Evolutionary conservation across 2,797 vertebrate genomes (phyloP).

Genomic region (Rhynchonycteris naso): DNA sequence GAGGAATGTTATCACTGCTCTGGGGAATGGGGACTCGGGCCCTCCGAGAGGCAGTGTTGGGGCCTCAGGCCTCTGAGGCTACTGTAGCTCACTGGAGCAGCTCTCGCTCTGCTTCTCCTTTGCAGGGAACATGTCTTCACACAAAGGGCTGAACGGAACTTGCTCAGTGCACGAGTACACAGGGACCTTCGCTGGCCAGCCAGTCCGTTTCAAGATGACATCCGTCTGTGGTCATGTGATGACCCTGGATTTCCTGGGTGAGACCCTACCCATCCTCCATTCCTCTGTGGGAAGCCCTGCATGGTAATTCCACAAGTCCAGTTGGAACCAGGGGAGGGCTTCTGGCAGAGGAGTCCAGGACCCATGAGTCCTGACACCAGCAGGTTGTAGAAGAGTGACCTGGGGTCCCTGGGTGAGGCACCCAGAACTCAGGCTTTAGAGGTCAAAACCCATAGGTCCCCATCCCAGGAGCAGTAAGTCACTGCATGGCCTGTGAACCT

Average conservation of each 20-base stretch:
- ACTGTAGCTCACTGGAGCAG: background rate
- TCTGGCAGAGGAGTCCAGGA: background rate
- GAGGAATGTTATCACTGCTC: background rate
- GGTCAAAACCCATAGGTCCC: background rate
- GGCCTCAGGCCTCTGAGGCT: background rate
- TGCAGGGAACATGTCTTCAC: constrained; percentile 91
- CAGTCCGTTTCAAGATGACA: constrained; percentile 95
- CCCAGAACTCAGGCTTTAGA: background rate
- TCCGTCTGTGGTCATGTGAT: constrained; percentile 98
- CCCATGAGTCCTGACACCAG: background rate
- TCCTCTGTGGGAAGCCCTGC: background rate
- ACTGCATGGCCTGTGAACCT: background rate
- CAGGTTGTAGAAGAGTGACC: background rate
- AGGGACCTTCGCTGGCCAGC: constrained; percentile 91
- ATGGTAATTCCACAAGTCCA: background rate
- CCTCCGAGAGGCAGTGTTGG: background rate
- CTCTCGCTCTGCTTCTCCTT: background rate
- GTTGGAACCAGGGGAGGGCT: background rate
- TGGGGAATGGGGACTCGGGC: background rate
- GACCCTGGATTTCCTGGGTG: constrained; percentile 98
- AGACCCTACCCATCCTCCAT: background rate
- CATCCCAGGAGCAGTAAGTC: background rate
- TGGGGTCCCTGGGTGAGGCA: background rate
- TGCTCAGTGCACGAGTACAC: constrained; percentile 96
- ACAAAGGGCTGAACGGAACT: constrained; percentile 94